Conservation (phyloP, 1,140 invertebrate genomes). For the Ceratina japonica region DNA sequence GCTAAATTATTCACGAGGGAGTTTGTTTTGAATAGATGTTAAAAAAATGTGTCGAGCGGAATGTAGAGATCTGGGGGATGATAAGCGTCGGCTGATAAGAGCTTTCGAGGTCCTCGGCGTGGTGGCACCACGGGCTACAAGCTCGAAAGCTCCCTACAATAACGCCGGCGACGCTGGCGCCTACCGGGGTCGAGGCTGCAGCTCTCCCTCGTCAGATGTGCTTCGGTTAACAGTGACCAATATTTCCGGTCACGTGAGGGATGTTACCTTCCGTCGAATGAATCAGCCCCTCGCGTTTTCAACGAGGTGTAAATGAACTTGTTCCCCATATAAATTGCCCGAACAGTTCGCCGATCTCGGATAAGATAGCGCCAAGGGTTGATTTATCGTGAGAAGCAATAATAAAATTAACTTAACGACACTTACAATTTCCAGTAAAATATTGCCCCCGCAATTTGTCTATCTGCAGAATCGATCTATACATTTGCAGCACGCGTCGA, state of each 20-base stretch:
- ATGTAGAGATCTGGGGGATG: conserved; percentile 19
- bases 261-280: conserved; percentile 68
- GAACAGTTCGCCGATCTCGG: conserved; percentile 28
- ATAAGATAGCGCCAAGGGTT: conserved; percentile 2
- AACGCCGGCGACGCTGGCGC: conserved; percentile 70
- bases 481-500: neutral
- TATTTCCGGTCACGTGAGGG: conserved; percentile 65
- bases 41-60: neutral
- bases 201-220: conserved; percentile 48
- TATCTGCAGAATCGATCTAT: neutral
- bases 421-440: neutral
- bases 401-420: conserved; percentile 10
- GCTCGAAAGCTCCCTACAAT: conserved; percentile 42
- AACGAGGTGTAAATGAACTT: conserved; percentile 21
- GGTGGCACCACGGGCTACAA: conserved; percentile 66
- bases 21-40: too few relatives aligned
- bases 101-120: conserved; percentile 56
- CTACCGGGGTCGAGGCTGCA: conserved; percentile 55
- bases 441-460: neutral
- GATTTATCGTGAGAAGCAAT: neutral
- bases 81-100: conserved; percentile 52
- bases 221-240: conserved; percentile 67
- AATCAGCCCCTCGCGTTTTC: conserved; percentile 43
- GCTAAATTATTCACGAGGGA: too few relatives aligned
- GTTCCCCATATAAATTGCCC: neutral